Evolutionary conservation across 2,113 vertebrate genomes (phyloP), one percentile per base, ranked within the genome.

Genomic region (Cyprinodon brontotheroides): DNA sequence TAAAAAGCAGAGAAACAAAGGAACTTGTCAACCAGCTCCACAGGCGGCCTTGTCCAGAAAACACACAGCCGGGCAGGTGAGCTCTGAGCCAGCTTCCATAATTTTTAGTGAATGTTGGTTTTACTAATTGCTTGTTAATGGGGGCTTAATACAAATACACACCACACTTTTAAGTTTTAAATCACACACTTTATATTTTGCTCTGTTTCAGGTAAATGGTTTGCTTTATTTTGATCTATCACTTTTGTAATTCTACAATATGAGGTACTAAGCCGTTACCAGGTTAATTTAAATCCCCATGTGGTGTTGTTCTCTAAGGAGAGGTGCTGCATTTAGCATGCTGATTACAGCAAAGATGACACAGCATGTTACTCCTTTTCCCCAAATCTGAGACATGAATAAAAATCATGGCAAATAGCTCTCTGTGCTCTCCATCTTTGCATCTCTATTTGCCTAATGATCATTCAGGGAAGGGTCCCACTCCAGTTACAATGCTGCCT

Each of bases 401-500:
- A 61, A 39, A 80, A 89, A 82, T 72, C 68, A 67, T 45, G 48
- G 77, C 53, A 79, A 89, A 69, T 62, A 48, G 37, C 45, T 11
- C 67, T 15, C 61, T 63, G 36, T 15, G 47, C 79, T 74, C 80
- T 59, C 11, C 41, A 70, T 63, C 7, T 47, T 71, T 39, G 75
- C 79, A 9, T 77, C 82, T 80, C 78, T 68, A 80, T 90, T 88
- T 89, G 82, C 67, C 74, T 91, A 91, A 92, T 88, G 82, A 91
- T 72, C 65, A 61, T 59, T 61, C 71, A 65, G 71, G 76, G 90
- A 81, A 86, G 75, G 68, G 43, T 73, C 59, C 80, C 89, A 85
- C 91, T 94, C 77, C 80, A 87, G 61, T 38, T 12, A 93, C 86
- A 93, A 93, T 91, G 86, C 80, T 1, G 74, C 63, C 87, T 94